phyloP scores from a whole-genome alignment of 1,140 invertebrate species.

The Drosophila biarmipes region DNA sequence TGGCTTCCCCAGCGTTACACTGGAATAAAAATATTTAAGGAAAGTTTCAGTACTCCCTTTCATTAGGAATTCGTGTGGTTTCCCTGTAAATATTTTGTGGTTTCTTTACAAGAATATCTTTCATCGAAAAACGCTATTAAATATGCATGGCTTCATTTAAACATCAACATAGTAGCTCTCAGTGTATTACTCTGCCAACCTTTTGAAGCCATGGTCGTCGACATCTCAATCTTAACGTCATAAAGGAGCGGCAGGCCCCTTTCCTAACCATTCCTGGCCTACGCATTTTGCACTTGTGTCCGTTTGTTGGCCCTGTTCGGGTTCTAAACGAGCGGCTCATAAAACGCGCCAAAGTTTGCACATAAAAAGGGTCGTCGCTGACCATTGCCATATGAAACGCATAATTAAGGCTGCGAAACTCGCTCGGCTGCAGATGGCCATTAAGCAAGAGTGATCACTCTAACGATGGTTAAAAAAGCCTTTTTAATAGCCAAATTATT shows the following conservation, averaged over 20 bases:
- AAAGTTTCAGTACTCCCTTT: not conserved
- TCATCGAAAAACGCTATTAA: no score
- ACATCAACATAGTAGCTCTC: not conserved
- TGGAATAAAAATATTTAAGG: not conserved
- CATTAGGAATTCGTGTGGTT: no score
- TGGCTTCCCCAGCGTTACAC: slow-evolving; percentile 24
- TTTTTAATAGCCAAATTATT: slow-evolving; percentile 34
- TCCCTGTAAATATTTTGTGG: no score
- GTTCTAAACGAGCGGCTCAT: slow-evolving; percentile 73
- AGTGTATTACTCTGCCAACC: slow-evolving; percentile 37
- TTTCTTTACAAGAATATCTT: no score
- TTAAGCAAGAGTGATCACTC: slow-evolving; percentile 4
- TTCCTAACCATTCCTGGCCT: slow-evolving; percentile 9
- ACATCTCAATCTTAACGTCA: slow-evolving; percentile 55
- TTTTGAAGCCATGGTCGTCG: slow-evolving; percentile 23
- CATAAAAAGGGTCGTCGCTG: slow-evolving; percentile 45
- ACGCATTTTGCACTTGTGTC: slow-evolving; percentile 15
- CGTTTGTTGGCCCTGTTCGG: slow-evolving; percentile 36
- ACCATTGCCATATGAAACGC: slow-evolving; percentile 33
- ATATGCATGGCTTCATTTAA: no score
- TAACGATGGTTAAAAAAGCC: slow-evolving; percentile 24
- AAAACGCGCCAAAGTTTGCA: slow-evolving; percentile 77
- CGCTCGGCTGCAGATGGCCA: slow-evolving; percentile 7
- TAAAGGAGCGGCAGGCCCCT: slow-evolving; percentile 58
- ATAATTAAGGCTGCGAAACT: slow-evolving; percentile 43